Percentiles rank a stretch among this genome's conserved stretches.
Evolutionary conservation across 2,888 invertebrate species (phyloP).

Genomic region (Lingula anatina): DNA sequence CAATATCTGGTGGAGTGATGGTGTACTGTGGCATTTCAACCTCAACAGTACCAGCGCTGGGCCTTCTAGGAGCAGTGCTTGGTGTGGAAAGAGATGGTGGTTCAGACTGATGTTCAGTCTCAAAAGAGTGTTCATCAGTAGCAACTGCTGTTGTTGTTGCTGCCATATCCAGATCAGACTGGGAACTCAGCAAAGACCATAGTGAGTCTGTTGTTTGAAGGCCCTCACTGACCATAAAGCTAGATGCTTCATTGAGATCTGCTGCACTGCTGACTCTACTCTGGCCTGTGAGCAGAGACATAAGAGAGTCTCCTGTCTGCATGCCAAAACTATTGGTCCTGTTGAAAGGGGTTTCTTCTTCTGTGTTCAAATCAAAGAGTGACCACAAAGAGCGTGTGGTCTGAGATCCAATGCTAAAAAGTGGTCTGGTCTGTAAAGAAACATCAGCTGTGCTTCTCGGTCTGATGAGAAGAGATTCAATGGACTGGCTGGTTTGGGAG

Average conservation of each 20-base stretch:
- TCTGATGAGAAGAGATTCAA: too few species aligned
- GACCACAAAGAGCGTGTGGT: neutral
- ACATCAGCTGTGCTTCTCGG: neutral
- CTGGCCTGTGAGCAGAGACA: neutral
- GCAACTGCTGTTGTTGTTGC: too few species aligned
- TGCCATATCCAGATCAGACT: too few species aligned
- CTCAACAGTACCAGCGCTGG: neutral
- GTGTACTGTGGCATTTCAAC: neutral
- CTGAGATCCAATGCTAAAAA: neutral
- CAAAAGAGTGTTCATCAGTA: too few species aligned
- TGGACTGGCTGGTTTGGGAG: too few species aligned
- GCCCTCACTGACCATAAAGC: too few species aligned
- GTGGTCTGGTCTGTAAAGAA: neutral
- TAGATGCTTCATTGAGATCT: neutral
- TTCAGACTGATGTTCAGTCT: neutral
- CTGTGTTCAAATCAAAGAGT: too few species aligned
- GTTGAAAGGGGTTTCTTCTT: too few species aligned
- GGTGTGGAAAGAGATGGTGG: neutral
- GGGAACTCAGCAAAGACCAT: too few species aligned
- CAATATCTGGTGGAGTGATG: conserved; percentile 22
- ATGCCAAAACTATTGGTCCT: too few species aligned
- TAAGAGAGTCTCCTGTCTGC: too few species aligned
- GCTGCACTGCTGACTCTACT: neutral
- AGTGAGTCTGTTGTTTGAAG: too few species aligned
- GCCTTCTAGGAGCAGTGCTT: neutral